Conservation (phyloP, 2,113 vertebrate species). For the Tychaedon coryphoeus region DNA sequence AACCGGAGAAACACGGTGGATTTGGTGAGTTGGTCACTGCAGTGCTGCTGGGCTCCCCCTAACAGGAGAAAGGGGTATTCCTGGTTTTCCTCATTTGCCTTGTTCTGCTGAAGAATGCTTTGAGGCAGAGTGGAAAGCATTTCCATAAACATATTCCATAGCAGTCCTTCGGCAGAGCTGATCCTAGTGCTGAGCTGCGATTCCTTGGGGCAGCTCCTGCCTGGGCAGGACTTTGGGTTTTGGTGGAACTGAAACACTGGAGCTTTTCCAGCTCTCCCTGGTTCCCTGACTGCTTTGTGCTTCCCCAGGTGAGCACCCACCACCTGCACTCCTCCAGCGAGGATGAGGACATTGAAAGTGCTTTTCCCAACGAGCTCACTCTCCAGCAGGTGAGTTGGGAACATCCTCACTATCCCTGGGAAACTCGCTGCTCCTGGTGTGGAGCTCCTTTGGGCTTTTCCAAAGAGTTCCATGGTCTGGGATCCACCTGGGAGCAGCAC, state of each 20-base stretch:
- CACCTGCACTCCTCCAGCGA: conserved; percentile 95
- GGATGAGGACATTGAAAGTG: conserved; percentile 91
- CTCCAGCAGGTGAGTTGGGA: conserved; percentile 86
- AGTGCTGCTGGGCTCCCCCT: background rate
- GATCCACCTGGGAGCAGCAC: background rate
- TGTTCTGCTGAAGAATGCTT: background rate
- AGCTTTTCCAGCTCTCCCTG: background rate
- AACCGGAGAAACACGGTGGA: conserved; percentile 93
- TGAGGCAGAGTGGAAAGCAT: background rate
- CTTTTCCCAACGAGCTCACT: conserved; percentile 91
- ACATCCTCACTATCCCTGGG: accelerated
- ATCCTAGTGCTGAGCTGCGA: accelerated
- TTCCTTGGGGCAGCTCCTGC: background rate
- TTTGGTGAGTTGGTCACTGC: conserved; percentile 76
- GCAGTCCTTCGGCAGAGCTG: background rate
- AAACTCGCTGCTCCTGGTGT: accelerated
- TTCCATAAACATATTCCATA: accelerated
- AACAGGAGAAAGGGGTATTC: accelerated
- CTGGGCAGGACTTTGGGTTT: background rate
- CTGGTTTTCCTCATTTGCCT: background rate
- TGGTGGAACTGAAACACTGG: accelerated
- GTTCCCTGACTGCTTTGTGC: background rate
- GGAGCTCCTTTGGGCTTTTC: background rate
- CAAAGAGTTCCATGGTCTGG: background rate
- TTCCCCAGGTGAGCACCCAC: conserved; percentile 88